Percentiles rank a stretch among this genome's conserved stretches.
These are phyloP conservation scores for Actenoides hombroni DNA, from an alignment of 2,113 vertebrate species.

Conservation along the genomic window DNA sequence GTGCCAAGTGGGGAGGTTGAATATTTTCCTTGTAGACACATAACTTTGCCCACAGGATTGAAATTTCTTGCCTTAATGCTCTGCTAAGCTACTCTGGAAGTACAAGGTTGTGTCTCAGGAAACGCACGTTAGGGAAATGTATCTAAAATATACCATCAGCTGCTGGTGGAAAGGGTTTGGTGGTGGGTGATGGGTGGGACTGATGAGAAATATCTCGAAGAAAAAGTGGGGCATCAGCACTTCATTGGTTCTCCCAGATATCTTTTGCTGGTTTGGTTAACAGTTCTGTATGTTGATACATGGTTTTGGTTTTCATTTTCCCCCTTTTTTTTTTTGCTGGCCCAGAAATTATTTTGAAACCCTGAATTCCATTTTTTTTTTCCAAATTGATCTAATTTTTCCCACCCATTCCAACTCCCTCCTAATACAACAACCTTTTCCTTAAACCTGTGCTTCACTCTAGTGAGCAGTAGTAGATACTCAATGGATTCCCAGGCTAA, in stretches of 20 bases:
- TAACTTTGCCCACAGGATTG: slow-evolving; percentile 38
- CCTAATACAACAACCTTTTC: neutral
- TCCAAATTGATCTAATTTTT: neutral
- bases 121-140: slow-evolving; percentile 17
- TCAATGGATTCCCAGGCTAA: neutral
- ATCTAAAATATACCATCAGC: neutral
- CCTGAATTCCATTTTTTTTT: neutral
- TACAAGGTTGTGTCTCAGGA: neutral
- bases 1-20: slow-evolving; percentile 47
- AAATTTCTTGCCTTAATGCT: slow-evolving; percentile 39
- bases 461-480: neutral
- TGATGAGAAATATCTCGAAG: neutral
- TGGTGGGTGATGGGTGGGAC: neutral
- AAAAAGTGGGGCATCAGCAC: neutral
- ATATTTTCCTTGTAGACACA: slow-evolving; percentile 64
- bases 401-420: neutral
- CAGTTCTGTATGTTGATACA: neutral
- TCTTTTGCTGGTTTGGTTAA: neutral
- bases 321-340: neutral
- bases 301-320: neutral
- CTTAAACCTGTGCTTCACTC: neutral
- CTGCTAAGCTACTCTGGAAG: slow-evolving; percentile 20
- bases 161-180: neutral
- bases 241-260: neutral
- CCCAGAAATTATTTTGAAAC: neutral